These are phyloP conservation scores for Poecile montanus DNA, from an alignment of 2,797 vertebrate species.

Conservation along the genomic window DNA sequence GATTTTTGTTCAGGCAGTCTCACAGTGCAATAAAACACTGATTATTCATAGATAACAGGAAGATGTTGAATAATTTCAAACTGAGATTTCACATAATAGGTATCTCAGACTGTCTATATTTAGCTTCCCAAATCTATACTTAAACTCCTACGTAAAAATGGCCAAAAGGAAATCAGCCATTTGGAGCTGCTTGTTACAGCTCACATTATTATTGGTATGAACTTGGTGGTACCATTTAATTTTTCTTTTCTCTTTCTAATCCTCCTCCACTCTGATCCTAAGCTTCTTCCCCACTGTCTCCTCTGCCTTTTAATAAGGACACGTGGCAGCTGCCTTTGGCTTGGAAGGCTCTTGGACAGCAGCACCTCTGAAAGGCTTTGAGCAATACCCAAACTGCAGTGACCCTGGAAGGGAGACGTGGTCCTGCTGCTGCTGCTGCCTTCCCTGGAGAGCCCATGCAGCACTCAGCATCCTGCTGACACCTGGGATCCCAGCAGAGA, in stretches of 20 bases:
- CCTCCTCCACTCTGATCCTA: background rate
- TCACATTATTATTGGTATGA: rapidly evolving
- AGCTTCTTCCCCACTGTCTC: background rate
- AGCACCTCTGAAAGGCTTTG: background rate
- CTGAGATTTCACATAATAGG: slow-evolving; percentile 4
- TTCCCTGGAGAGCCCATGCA: background rate
- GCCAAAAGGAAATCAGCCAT: background rate
- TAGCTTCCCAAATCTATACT: slow-evolving; percentile 3
- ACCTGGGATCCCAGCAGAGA: background rate
- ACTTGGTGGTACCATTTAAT: background rate
- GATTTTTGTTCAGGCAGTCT: background rate
- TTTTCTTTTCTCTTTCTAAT: background rate
- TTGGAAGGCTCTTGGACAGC: background rate
- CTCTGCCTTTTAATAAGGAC: background rate
- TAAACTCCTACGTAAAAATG: background rate
- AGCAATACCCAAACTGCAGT: rapidly evolving
- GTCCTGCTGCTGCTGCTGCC: no score
- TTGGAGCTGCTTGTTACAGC: background rate
- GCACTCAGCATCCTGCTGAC: background rate
- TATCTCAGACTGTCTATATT: slow-evolving; percentile 2
- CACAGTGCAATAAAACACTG: rapidly evolving
- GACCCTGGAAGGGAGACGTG: no score
- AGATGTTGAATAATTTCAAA: slow-evolving; percentile 25
- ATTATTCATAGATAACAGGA: slow-evolving; percentile 36
- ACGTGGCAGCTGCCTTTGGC: rapidly evolving